A percentile compares a stretch with the other conserved stretches of the same genome.
These are phyloP conservation scores for Cheilosia soror DNA, from an alignment of 2,888 invertebrate species.

Conservation along the genomic window DNA sequence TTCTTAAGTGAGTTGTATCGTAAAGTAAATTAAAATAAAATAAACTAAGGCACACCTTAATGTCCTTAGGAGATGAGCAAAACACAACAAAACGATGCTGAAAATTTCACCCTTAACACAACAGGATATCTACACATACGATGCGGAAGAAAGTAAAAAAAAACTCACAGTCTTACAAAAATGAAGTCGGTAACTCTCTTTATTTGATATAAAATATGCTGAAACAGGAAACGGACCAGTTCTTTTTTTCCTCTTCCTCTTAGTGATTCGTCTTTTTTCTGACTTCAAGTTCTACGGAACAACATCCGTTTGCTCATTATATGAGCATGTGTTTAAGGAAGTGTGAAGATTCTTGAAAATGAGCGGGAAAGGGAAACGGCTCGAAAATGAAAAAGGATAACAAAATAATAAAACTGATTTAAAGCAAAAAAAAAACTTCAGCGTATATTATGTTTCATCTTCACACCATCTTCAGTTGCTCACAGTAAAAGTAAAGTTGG, in stretches of 20 bases:
- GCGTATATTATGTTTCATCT: slow-evolving; percentile 1
- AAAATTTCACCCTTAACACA: slow-evolving; percentile 43
- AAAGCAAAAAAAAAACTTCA: background rate
- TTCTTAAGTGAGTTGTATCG: slow-evolving; percentile 74
- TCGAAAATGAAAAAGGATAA: slow-evolving; percentile 41
- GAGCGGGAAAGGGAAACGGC: slow-evolving; percentile 16
- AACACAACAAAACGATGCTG: slow-evolving; percentile 62
- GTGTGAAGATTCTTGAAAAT: slow-evolving; percentile 56
- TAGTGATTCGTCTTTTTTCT: slow-evolving; percentile 7
- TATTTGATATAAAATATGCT: slow-evolving; percentile 66
- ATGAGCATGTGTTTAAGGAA: slow-evolving; percentile 51
- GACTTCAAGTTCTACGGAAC: slow-evolving; percentile 31
- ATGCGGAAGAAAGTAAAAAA: slow-evolving; percentile 10
- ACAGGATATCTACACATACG: slow-evolving; percentile 15
- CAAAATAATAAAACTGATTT: slow-evolving; percentile 21
- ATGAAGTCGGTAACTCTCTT: slow-evolving; percentile 65
- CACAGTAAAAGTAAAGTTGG: background rate
- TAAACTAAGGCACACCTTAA: slow-evolving; percentile 71
- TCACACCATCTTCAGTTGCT: slow-evolving; percentile 13
- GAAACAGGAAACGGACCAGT: slow-evolving; percentile 56
- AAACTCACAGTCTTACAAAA: slow-evolving; percentile 36
- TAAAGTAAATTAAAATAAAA: slow-evolving; percentile 75
- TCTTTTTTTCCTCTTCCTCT: slow-evolving; percentile 17
- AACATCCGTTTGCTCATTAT: slow-evolving; percentile 57
- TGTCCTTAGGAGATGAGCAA: slow-evolving; percentile 31